These are phyloP conservation scores for Okamejei kenojei DNA, from an alignment of 2,797 vertebrate species.

Conservation along the genomic window DNA sequence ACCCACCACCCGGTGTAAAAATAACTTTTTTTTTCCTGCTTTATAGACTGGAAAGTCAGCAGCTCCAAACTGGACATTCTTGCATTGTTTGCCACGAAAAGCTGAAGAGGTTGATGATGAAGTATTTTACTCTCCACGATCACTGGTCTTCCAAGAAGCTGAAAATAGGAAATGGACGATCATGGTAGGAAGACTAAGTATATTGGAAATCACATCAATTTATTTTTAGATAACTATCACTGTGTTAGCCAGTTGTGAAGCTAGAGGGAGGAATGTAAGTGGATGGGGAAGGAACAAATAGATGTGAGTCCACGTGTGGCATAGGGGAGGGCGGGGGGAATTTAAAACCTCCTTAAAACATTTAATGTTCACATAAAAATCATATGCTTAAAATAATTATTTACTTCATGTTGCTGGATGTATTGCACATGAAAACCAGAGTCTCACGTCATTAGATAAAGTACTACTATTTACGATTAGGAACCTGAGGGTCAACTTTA, in stretches of 20 bases:
- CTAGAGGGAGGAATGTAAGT: too few species aligned
- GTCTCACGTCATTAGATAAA: not conserved
- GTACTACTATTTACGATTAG: not conserved
- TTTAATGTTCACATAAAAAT: not conserved
- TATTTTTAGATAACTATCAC: not conserved
- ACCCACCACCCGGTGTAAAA: too few species aligned
- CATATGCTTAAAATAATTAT: not conserved
- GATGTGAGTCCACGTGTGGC: too few species aligned
- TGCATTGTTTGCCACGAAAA: conserved; percentile 88
- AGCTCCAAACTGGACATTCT: conserved; percentile 81
- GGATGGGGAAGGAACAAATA: too few species aligned
- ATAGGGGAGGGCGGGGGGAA: too few species aligned
- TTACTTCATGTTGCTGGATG: not conserved
- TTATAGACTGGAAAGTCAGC: conserved; percentile 75
- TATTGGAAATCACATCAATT: not conserved
- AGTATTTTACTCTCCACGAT: conserved; percentile 82
- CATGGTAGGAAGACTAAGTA: conserved; percentile 65
- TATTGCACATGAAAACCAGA: not conserved
- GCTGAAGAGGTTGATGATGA: conserved; percentile 84
- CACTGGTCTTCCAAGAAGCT: conserved; percentile 80
- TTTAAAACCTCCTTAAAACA: not conserved
- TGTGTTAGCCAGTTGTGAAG: not conserved
- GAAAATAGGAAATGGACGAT: conserved; percentile 96
- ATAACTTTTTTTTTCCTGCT: conserved; percentile 40
- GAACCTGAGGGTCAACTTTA: too few species aligned